These are phyloP conservation scores for Umimayanthus kanabou DNA, from an alignment of 92 coral and sea anemone genomes.

Conservation along the genomic window DNA sequence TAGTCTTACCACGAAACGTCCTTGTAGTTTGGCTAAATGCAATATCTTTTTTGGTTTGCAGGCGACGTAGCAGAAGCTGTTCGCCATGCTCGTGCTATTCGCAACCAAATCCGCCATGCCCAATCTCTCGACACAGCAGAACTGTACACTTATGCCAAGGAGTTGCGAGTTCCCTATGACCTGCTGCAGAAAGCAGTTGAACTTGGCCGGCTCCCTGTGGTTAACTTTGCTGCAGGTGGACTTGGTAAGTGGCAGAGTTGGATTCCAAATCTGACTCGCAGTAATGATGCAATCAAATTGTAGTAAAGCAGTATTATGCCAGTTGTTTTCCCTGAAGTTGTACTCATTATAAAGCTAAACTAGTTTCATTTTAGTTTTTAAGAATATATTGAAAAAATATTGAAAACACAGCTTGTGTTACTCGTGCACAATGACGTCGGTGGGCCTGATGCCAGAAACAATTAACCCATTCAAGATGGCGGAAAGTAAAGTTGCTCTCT, in stretches of 20 bases:
- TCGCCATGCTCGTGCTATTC: conserved; percentile 94
- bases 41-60: conserved; percentile 7
- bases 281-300: too few species aligned
- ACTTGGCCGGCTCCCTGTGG: conserved; percentile 93
- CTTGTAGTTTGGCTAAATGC: neutral
- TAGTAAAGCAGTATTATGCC: too few species aligned
- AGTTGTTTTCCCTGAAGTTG: too few species aligned
- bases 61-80: conserved; percentile 99
- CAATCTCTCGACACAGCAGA: conserved; percentile 90
- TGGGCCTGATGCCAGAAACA: too few species aligned
- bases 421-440: too few species aligned
- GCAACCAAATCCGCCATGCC: conserved; percentile 88
- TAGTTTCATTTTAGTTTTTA: neutral
- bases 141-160: conserved; percentile 91
- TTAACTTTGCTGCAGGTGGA: conserved; percentile 99
- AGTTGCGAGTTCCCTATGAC: conserved; percentile 79
- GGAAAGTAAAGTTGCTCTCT: too few species aligned
- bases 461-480: too few species aligned
- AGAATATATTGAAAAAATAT: too few species aligned
- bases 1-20: neutral
- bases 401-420: neutral
- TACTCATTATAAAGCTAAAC: neutral
- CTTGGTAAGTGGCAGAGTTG: conserved; percentile 64
- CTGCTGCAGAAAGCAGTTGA: conserved; percentile 84
- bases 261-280: neutral